Percentiles rank a stretch among this genome's conserved stretches.
Evolutionary conservation across 2,888 invertebrate genomes (phyloP).

Genomic region (Harpagoxenus sublaevis): DNA sequence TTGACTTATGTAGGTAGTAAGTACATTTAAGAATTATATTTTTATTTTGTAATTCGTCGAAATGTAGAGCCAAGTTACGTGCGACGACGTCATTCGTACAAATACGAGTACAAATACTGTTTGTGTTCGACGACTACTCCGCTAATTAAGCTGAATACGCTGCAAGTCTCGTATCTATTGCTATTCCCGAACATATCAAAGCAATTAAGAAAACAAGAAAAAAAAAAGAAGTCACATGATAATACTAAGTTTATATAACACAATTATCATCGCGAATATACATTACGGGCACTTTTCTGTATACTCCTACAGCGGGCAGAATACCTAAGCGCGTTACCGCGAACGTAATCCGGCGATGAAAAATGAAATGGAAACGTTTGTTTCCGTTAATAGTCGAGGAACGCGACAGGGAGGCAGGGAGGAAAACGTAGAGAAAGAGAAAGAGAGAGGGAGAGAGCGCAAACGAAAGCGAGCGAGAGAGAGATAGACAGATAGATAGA

Average conservation of each 20-base stretch:
- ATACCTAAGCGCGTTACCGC: background rate
- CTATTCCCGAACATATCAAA: constrained; percentile 14
- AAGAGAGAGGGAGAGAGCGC: too few species aligned
- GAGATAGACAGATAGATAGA: too few species aligned
- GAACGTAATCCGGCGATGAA: constrained; percentile 37
- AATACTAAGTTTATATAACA: constrained; percentile 51
- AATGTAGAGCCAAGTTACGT: background rate
- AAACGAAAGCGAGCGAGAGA: background rate
- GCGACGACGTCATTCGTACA: background rate
- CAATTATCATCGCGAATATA: constrained; percentile 40
- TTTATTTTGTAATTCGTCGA: background rate
- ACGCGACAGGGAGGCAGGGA: background rate
- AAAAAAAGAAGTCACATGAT: constrained; percentile 15
- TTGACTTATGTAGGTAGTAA: background rate
- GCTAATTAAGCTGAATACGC: background rate
- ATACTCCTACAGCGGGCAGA: background rate
- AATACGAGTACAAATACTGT: background rate
- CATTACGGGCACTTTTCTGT: constrained; percentile 39
- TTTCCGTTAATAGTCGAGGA: background rate
- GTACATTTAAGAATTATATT: background rate
- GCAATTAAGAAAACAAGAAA: constrained; percentile 31
- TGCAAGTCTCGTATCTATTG: background rate
- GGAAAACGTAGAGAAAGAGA: background rate
- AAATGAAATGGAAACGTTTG: constrained; percentile 43
- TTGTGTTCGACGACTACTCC: background rate